Evolutionary conservation across 2,888 invertebrate genomes (phyloP).

Genomic region (Eupsilia transversa): DNA sequence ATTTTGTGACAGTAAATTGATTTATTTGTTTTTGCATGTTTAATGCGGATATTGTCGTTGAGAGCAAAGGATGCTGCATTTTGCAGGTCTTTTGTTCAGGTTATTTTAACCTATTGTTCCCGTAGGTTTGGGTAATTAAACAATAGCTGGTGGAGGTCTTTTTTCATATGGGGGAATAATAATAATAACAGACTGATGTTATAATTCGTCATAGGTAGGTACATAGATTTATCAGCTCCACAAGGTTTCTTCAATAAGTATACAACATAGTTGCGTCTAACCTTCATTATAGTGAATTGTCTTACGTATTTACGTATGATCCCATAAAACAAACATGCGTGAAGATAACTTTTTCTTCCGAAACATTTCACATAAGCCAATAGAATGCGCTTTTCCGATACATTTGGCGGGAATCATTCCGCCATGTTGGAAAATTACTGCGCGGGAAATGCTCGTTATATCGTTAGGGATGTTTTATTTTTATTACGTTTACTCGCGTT

Average conservation of each 20-base stretch:
- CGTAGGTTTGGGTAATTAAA: background rate
- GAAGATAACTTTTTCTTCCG: constrained; percentile 32
- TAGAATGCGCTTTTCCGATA: constrained; percentile 54
- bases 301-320: background rate
- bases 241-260: too few relatives aligned
- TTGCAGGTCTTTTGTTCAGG: background rate
- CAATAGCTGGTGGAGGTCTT: too few relatives aligned
- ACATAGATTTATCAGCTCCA: too few relatives aligned
- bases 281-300: background rate
- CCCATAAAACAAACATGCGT: constrained; percentile 38
- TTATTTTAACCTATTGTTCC: background rate
- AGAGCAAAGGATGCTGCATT: constrained; percentile 11
- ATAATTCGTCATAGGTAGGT: too few relatives aligned
- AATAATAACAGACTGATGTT: too few relatives aligned
- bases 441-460: constrained; percentile 33
- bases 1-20: constrained; percentile 26
- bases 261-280: background rate
- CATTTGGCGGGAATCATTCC: constrained; percentile 43
- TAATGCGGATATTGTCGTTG: constrained; percentile 8
- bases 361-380: constrained; percentile 33
- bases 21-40: constrained; percentile 46
- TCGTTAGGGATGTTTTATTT: constrained; percentile 8
- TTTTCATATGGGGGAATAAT: too few relatives aligned
- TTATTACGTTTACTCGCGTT: background rate
- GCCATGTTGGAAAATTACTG: constrained; percentile 26